A percentile compares a stretch with the other conserved stretches of the same genome.
Conservation (phyloP, 2,888 invertebrate genomes). For the Hartigia nigra region DNA sequence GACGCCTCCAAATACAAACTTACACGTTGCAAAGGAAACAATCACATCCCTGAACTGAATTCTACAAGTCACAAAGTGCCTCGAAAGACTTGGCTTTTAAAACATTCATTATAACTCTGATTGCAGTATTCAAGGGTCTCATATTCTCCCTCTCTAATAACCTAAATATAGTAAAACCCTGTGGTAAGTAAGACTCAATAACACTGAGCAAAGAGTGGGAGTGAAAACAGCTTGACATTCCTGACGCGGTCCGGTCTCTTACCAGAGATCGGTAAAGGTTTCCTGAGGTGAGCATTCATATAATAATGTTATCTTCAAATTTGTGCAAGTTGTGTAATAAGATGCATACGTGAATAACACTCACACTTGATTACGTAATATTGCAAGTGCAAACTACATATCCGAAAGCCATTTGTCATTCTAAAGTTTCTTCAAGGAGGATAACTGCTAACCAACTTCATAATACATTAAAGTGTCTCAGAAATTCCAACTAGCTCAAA, state of each 20-base stretch:
- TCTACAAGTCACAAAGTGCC: neutral
- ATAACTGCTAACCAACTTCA: neutral
- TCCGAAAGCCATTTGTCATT: neutral
- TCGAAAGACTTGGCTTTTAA: neutral
- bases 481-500: neutral
- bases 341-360: neutral
- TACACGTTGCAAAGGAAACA: neutral
- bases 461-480: neutral
- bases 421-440: neutral
- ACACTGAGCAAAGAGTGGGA: neutral
- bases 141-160: neutral
- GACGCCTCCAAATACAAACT: neutral
- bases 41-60: neutral
- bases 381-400: neutral
- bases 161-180: neutral
- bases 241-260: neutral
- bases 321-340: neutral
- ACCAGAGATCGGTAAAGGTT: neutral
- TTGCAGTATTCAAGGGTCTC: neutral
- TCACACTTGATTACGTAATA: neutral
- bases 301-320: neutral
- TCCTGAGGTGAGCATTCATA: neutral
- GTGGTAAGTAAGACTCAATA: neutral
- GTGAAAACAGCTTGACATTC: conserved; percentile 1
- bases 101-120: neutral